phyloP scores from a whole-genome alignment of 2,113 vertebrate genomes.

The Austrofundulus limnaeus region DNA sequence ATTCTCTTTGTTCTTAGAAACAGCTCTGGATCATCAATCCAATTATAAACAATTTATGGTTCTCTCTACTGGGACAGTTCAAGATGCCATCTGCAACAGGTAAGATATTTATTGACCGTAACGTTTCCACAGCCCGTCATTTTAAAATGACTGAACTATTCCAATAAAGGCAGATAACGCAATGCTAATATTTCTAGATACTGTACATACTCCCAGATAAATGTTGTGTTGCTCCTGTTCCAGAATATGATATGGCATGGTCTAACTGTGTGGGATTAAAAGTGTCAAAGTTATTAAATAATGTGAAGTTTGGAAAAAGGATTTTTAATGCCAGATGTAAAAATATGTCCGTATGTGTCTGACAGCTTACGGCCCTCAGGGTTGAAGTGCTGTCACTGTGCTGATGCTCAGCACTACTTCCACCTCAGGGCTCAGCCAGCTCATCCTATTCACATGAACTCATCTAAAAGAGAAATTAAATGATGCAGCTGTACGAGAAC shows the following conservation, averaged over 20 bases:
- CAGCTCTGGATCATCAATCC: too few species aligned
- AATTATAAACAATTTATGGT: too few species aligned
- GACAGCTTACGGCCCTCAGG: conserved; percentile 42
- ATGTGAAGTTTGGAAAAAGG: not conserved
- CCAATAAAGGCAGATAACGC: too few species aligned
- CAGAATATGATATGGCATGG: not conserved
- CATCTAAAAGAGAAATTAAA: conserved; percentile 47
- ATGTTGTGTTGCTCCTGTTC: too few species aligned
- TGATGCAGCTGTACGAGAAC: conserved; percentile 23
- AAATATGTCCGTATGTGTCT: conserved; percentile 19
- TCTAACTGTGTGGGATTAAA: not conserved
- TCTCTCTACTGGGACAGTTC: too few species aligned
- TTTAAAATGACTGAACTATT: too few species aligned
- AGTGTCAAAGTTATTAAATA: not conserved
- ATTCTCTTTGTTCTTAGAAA: too few species aligned
- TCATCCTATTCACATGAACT: conserved; percentile 40
- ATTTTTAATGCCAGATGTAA: conserved; percentile 20
- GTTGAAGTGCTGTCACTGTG: conserved; percentile 44
- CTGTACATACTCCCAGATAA: too few species aligned
- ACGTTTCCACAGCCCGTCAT: too few species aligned
- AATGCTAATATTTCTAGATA: too few species aligned
- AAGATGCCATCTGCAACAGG: too few species aligned
- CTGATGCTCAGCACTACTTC: conserved; percentile 38
- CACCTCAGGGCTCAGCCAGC: conserved; percentile 37
- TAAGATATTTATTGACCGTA: too few species aligned